Evolutionary conservation across 2,113 vertebrate genomes (phyloP).

Genomic region (Megaceryle maxima): DNA sequence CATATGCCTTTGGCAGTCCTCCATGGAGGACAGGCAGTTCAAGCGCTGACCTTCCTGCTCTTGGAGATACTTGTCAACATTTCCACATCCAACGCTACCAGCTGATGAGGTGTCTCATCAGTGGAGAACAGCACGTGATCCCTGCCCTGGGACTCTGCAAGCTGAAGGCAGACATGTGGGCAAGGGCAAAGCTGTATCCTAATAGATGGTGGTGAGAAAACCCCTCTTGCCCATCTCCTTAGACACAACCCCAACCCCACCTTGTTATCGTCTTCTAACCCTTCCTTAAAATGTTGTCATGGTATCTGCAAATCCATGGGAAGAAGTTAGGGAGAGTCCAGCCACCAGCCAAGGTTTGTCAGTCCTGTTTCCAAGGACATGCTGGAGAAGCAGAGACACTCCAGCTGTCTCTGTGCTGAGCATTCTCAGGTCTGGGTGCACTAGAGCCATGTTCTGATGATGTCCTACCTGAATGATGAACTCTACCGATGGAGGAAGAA

Average conservation of each 20-base stretch:
- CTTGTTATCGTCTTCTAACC: neutral
- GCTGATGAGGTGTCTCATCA: neutral
- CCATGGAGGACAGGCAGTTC: neutral
- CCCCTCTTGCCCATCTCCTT: neutral
- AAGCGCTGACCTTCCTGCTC: neutral
- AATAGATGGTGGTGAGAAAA: neutral
- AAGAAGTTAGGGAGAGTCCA: neutral
- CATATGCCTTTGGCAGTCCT: neutral
- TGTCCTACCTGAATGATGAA: neutral
- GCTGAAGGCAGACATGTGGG: neutral
- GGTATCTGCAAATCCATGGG: neutral
- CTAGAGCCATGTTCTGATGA: accelerated
- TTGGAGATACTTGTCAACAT: accelerated
- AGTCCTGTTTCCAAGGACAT: neutral
- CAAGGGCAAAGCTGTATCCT: neutral
- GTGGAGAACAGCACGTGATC: accelerated
- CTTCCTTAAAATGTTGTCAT: neutral
- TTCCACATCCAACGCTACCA: neutral
- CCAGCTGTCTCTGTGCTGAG: neutral
- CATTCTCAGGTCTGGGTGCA: neutral
- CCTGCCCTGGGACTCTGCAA: neutral
- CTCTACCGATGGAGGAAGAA: accelerated
- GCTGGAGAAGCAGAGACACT: neutral
- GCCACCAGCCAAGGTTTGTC: too few relatives aligned
- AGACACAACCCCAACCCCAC: neutral